Conservation (phyloP, 2,888 invertebrate species). For the Sabatieria punctata region DNA sequence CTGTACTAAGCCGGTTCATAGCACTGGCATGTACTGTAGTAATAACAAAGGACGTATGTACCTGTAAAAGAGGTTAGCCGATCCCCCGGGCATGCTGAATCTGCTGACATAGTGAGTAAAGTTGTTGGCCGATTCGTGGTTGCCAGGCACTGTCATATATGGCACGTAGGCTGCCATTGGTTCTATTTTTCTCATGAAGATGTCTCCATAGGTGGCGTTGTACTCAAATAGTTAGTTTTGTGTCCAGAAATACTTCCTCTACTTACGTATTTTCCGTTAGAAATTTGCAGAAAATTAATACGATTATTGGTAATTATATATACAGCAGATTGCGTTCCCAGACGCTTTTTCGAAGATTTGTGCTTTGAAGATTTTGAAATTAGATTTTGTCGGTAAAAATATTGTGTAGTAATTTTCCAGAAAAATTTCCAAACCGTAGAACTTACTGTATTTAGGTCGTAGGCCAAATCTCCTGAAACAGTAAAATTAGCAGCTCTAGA, state of each 20-base stretch:
- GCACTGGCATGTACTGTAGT: background rate
- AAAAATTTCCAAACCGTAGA: too few species aligned
- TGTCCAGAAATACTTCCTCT: too few species aligned
- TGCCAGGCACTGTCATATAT: slow-evolving; percentile 62
- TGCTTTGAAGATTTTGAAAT: too few species aligned
- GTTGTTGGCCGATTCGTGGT: slow-evolving; percentile 47
- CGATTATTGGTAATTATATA: background rate
- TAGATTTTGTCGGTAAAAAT: too few species aligned
- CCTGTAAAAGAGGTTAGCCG: slow-evolving; percentile 33
- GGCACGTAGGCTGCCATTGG: slow-evolving; percentile 71
- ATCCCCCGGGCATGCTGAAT: slow-evolving; percentile 67
- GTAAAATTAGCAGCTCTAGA: too few species aligned
- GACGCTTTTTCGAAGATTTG: too few species aligned
- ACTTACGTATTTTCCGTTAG: too few species aligned
- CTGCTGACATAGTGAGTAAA: slow-evolving; percentile 81
- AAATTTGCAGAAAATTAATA: slow-evolving; percentile 8
- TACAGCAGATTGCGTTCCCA: too few species aligned
- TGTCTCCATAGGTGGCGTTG: slow-evolving; percentile 64
- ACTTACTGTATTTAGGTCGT: slow-evolving; percentile 60
- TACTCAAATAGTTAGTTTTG: slow-evolving; percentile 35
- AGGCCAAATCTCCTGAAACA: slow-evolving; percentile 65
- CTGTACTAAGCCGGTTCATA: too few species aligned
- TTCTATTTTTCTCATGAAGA: slow-evolving; percentile 80
- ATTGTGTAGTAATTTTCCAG: too few species aligned
- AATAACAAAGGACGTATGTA: slow-evolving; percentile 4